phyloP scores from a whole-genome alignment of 2,888 invertebrate genomes.

The Belgica antarctica region DNA sequence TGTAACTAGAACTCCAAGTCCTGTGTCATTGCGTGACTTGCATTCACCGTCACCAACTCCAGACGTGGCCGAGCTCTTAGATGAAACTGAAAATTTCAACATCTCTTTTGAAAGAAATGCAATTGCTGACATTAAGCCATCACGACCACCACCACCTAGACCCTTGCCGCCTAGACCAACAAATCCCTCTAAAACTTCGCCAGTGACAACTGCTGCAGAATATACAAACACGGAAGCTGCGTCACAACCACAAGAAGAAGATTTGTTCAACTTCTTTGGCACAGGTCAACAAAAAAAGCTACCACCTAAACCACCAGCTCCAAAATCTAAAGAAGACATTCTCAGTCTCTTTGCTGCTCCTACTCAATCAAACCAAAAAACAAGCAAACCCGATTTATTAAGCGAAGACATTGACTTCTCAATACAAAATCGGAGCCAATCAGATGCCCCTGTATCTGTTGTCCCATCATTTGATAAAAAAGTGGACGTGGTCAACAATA shows the following conservation, averaged over 20 bases:
- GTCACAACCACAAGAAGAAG: constrained; percentile 53
- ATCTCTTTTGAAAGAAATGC: no score
- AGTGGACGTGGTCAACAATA: not conserved
- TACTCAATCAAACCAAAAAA: constrained; percentile 49
- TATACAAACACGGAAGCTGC: constrained; percentile 48
- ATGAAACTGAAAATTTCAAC: constrained; percentile 59
- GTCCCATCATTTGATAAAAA: not conserved
- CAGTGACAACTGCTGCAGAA: constrained; percentile 46
- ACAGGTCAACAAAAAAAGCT: constrained; percentile 52
- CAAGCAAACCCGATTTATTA: constrained; percentile 58
- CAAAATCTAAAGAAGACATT: constrained; percentile 62
- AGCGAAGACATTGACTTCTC: constrained; percentile 58
- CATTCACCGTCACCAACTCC: constrained; percentile 85
- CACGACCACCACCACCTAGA: constrained; percentile 53
- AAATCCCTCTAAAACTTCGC: constrained; percentile 47
- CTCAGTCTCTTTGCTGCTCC: constrained; percentile 60
- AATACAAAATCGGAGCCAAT: constrained; percentile 45
- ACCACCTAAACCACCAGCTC: constrained; percentile 57
- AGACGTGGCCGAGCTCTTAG: constrained; percentile 64
- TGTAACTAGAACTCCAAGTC: constrained; percentile 82
- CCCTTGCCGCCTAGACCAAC: constrained; percentile 50
- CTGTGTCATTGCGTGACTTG: constrained; percentile 75
- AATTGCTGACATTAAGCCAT: constrained; percentile 43
- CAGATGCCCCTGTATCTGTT: constrained; percentile 39
- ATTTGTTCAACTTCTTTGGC: constrained; percentile 59